Base-by-base conservation (phyloP, 2,113 vertebrate species). In the Siniperca chuatsi region DNA sequence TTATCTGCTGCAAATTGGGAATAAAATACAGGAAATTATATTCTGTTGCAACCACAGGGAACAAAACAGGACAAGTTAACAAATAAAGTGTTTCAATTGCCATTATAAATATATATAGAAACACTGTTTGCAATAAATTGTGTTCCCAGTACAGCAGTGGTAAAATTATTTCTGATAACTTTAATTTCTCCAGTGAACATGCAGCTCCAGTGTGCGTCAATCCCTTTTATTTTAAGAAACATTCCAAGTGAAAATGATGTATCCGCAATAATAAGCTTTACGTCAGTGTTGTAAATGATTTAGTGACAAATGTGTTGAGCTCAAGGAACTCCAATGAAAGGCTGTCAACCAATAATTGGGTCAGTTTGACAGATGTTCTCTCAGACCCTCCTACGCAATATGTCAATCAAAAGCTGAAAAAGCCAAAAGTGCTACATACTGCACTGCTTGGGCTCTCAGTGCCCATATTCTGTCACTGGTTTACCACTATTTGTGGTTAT, bases 161-260 rank as follows among this genome's bases (percentile, higher is more conserved):
- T 90, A 77, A 88, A 82, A 78, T 60, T 5, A 64, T 29, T 67
- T 82, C 78, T 61, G 58, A 76, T 74, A 67, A 69, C 62, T 76
- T 79, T 50, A 15, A 79, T 25, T 72, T 92, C 84, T 85, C 76
- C 82, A 78, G 87, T 92, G 87, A 90, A 87, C 92, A 93, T 94
- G 92, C 91, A 91, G 67, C 46, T 91, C 82, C 68, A 42, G 69
- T 86, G 85, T 79, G 65, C 57, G 7, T 86, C 35, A 75, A 71
- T 61, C 65, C 66, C 50, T 79, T 69, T 70, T 44, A 62, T 68
- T 80, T 79, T 60, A 70, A 62, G 46, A 87, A 93, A 86, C 90
- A 92, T 90, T 90, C 89, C 72, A 61, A 64, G 89, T 91, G 84
- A 93, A 91, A 91, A 87, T 8, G 70, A 79, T 78, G 73, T 35